Evolutionary conservation across 2,888 invertebrate species (phyloP).

Genomic region (Crepidodera aurea): DNA sequence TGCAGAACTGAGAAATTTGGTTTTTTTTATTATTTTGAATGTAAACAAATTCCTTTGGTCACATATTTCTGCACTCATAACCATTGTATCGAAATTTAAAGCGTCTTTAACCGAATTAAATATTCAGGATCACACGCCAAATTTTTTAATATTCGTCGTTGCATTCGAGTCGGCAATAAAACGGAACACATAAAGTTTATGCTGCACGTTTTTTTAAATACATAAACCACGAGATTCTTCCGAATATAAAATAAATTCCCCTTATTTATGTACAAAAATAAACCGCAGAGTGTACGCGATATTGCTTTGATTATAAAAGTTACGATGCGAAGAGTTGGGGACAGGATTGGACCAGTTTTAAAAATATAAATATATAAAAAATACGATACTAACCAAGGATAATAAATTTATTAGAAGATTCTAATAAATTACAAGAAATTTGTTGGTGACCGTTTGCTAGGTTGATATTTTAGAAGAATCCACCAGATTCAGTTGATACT

Average conservation of each 20-base stretch:
- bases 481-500: too few relatives aligned
- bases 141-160: neutral
- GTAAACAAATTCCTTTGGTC: too few relatives aligned
- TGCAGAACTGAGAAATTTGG: too few relatives aligned
- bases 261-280: conserved; percentile 28
- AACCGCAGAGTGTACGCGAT: conserved; percentile 9
- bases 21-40: too few relatives aligned
- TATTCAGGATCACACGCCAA: neutral
- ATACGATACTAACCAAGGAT: too few relatives aligned
- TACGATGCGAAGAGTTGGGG: neutral
- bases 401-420: too few relatives aligned
- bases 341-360: neutral
- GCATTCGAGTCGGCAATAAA: conserved; percentile 13
- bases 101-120: neutral
- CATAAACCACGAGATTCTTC: conserved; percentile 24
- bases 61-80: neutral
- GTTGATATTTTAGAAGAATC: too few relatives aligned
- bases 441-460: too few relatives aligned
- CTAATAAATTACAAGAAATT: too few relatives aligned
- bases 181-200: conserved; percentile 25
- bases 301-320: conserved; percentile 6
- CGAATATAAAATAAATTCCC: conserved; percentile 28
- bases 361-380: too few relatives aligned
- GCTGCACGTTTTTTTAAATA: conserved; percentile 23
- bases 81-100: neutral